These are phyloP conservation scores for Dione vanillae DNA, from an alignment of 2,888 invertebrate genomes.

Conservation along the genomic window DNA sequence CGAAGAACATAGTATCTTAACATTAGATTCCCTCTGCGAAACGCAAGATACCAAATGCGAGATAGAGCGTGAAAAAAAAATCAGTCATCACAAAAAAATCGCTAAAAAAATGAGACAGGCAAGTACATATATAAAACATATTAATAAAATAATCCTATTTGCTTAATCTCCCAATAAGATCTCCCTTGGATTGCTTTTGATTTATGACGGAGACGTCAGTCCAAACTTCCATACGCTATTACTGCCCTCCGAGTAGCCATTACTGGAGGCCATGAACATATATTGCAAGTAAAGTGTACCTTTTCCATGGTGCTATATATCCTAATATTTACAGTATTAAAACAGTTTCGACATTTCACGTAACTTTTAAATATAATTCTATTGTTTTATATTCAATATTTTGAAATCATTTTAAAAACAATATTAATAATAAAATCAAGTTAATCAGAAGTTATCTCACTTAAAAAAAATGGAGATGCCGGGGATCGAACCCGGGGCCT, in stretches of 20 bases:
- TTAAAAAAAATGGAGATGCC: conserved; percentile 69
- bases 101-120: neutral
- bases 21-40: no score
- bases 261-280: conserved; percentile 59
- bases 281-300: conserved; percentile 31
- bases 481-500: conserved; percentile 99
- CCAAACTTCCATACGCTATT: conserved; percentile 59
- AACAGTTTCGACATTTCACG: neutral
- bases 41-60: no score
- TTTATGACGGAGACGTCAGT: conserved; percentile 65
- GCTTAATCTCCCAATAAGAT: conserved; percentile 40
- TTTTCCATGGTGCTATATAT: neutral
- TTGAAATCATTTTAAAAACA: neutral
- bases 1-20: no score
- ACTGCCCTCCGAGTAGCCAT: conserved; percentile 63
- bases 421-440: neutral
- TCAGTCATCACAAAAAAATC: neutral
- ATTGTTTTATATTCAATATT: neutral
- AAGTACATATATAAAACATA: neutral
- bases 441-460: neutral
- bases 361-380: neutral
- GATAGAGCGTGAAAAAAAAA: neutral
- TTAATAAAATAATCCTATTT: conserved; percentile 30
- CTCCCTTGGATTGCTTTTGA: conserved; percentile 71
- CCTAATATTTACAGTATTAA: neutral